Conservation (phyloP, 2,888 invertebrate genomes). For the Phortica magna region DNA sequence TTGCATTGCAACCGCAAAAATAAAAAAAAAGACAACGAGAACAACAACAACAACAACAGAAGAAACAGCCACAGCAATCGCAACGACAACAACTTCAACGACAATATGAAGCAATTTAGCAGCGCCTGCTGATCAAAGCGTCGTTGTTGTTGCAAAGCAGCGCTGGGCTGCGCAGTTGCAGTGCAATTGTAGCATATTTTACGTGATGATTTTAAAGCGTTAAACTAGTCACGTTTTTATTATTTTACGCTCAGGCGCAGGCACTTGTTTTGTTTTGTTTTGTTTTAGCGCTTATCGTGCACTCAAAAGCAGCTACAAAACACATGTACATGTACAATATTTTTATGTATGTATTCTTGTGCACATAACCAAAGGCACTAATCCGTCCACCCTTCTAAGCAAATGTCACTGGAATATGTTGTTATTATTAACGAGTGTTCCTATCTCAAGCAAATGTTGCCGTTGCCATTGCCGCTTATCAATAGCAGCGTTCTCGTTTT, state of each 20-base stretch:
- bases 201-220: slow-evolving; percentile 72
- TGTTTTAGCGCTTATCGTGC: not conserved
- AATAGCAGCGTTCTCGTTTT: not conserved
- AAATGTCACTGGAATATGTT: slow-evolving; percentile 18
- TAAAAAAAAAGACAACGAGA: slow-evolving; percentile 1
- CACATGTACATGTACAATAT: not conserved
- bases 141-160: too few species aligned
- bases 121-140: too few species aligned
- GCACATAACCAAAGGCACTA: not conserved
- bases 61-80: not conserved
- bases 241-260: slow-evolving; percentile 50
- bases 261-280: not conserved
- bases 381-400: not conserved
- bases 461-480: slow-evolving; percentile 3
- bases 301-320: not conserved
- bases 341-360: not conserved
- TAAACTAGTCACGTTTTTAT: slow-evolving; percentile 72
- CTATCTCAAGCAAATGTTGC: not conserved
- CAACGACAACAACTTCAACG: not conserved
- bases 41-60: slow-evolving; percentile 29
- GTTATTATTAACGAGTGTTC: not conserved
- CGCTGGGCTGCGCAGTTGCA: slow-evolving; percentile 18
- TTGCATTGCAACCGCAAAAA: not conserved
- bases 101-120: not conserved
- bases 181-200: slow-evolving; percentile 59